Conservation (phyloP, 2,888 invertebrate genomes). For the Pterostichus niger region DNA sequence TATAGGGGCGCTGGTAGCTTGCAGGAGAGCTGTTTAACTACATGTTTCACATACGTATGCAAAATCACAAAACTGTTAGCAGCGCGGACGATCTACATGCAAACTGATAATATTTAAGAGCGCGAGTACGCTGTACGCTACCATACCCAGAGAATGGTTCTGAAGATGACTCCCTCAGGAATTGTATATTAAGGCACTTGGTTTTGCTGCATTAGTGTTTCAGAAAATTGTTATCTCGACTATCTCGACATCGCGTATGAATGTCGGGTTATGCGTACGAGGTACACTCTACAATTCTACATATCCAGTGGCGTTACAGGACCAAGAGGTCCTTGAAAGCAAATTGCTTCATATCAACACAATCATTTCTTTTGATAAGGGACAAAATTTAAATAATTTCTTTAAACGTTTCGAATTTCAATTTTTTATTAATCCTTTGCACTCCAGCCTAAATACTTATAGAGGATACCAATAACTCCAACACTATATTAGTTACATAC, state of each 20-base stretch:
- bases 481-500: too few relatives aligned
- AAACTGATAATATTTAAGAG: conserved; percentile 62
- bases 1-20: conserved; percentile 12
- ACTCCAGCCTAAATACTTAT: too few relatives aligned
- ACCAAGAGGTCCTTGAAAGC: neutral
- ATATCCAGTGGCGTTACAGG: neutral
- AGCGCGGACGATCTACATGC: conserved; percentile 29
- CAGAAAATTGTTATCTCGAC: conserved; percentile 60
- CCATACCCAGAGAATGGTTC: conserved; percentile 6
- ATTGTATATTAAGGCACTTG: conserved; percentile 62
- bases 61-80: conserved; percentile 42
- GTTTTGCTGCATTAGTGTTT: conserved; percentile 58
- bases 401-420: too few relatives aligned
- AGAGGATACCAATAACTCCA: too few relatives aligned
- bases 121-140: neutral
- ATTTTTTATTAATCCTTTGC: too few relatives aligned
- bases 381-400: too few relatives aligned
- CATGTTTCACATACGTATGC: conserved; percentile 27
- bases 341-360: too few relatives aligned
- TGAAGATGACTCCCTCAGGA: conserved; percentile 50
- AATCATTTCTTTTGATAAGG: too few relatives aligned
- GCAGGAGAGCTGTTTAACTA: neutral
- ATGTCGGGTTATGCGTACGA: conserved; percentile 7
- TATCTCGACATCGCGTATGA: conserved; percentile 52
- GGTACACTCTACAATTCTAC: neutral